These are phyloP conservation scores for Creontiades dilutus DNA, from an alignment of 2,888 invertebrate genomes.

Conservation along the genomic window DNA sequence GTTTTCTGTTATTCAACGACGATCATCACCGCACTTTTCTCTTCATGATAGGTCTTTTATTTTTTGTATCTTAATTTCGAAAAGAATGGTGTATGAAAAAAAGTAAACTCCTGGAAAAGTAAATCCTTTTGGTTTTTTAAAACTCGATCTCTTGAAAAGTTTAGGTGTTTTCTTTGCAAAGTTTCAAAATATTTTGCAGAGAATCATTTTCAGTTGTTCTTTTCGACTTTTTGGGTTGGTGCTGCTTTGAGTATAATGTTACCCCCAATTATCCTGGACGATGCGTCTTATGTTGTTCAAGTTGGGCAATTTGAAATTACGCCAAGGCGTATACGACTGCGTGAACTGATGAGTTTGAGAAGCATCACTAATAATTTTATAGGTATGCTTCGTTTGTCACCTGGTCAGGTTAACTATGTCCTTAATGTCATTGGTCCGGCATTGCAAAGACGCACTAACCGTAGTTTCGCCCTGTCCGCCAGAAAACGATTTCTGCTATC, in stretches of 20 bases:
- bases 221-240: too few species aligned
- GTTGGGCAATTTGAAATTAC: constrained; percentile 3
- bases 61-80: too few species aligned
- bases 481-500: not conserved
- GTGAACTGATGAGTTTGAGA: not conserved
- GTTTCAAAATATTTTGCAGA: too few species aligned
- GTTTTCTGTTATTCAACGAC: too few species aligned
- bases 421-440: not conserved
- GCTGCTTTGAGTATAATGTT: not conserved
- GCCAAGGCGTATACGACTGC: not conserved
- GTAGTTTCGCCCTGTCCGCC: not conserved
- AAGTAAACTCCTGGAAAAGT: too few species aligned
- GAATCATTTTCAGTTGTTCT: too few species aligned
- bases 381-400: constrained; percentile 13
- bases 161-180: too few species aligned
- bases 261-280: not conserved
- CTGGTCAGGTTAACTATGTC: not conserved
- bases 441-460: not conserved
- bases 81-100: too few species aligned
- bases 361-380: not conserved
- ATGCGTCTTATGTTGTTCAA: not conserved
- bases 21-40: too few species aligned
- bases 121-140: too few species aligned
- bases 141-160: too few species aligned
- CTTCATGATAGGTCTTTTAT: too few species aligned